These are phyloP conservation scores for Ecdyonurus torrentis DNA, from an alignment of 2,888 invertebrate species.

Conservation along the genomic window DNA sequence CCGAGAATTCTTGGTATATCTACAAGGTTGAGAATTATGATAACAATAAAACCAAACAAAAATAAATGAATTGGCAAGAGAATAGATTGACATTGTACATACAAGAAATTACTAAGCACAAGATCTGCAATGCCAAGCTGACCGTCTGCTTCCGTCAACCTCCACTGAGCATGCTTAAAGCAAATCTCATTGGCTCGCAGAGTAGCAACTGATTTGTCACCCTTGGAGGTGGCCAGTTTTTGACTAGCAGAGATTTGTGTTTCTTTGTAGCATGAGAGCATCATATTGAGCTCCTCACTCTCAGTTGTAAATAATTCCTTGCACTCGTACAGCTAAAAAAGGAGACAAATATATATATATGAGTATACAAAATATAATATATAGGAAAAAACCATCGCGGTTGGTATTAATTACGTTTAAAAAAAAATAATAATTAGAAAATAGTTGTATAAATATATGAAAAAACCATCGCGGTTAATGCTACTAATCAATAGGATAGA, in stretches of 20 bases:
- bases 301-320: constrained; percentile 74
- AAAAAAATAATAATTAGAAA: too few species aligned
- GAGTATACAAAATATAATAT: too few species aligned
- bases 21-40: too few species aligned
- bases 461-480: too few species aligned
- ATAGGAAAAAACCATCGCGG: too few species aligned
- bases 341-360: constrained; percentile 4
- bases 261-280: constrained; percentile 85
- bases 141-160: constrained; percentile 93
- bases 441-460: too few species aligned
- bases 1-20: constrained; percentile 89
- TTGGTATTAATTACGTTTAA: too few species aligned
- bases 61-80: background rate
- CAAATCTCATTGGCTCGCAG: constrained; percentile 87
- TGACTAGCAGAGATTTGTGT: constrained; percentile 39
- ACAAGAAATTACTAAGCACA: constrained; percentile 88
- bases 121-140: constrained; percentile 95
- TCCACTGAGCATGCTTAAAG: constrained; percentile 96
- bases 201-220: constrained; percentile 54
- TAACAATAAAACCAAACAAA: background rate
- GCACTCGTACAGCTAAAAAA: constrained; percentile 58
- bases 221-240: constrained; percentile 43
- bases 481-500: too few species aligned
- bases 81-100: constrained; percentile 20
- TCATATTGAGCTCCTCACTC: constrained; percentile 88